Percentiles rank a stretch among this genome's conserved stretches.
Evolutionary conservation across 2,797 vertebrate genomes (phyloP).

Genomic region (Capromys pilorides): DNA sequence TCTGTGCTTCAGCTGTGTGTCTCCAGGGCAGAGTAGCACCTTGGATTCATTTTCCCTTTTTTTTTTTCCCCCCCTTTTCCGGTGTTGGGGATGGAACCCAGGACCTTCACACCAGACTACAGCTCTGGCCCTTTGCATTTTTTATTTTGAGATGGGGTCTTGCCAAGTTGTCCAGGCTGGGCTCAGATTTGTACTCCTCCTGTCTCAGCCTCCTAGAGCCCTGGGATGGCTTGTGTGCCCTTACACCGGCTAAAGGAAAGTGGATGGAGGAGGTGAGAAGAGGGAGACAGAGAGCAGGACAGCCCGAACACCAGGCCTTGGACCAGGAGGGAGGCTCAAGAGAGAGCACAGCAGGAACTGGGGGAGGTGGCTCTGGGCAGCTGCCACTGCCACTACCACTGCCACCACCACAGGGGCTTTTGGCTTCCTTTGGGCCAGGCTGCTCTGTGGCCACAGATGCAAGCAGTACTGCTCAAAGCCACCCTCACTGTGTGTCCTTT

Average conservation of each 20-base stretch:
- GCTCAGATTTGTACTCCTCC: neutral
- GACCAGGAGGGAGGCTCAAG: neutral
- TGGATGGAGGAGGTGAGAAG: neutral
- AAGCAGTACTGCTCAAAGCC: neutral
- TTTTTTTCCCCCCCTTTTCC: neutral
- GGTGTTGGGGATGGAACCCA: neutral
- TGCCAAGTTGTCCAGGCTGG: neutral
- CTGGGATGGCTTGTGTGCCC: neutral
- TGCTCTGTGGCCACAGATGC: neutral
- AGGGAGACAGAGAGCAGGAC: neutral
- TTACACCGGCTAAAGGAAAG: neutral
- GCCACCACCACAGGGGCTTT: neutral
- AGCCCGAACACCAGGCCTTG: neutral
- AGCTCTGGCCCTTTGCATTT: neutral
- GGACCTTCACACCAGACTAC: neutral
- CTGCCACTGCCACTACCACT: neutral
- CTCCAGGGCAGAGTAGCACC: neutral
- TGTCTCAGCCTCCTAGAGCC: neutral
- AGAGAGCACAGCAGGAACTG: neutral
- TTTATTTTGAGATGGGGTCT: neutral
- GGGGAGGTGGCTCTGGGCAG: neutral
- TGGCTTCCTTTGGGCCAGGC: neutral
- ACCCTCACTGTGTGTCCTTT: neutral
- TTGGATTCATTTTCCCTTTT: neutral
- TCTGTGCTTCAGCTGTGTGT: neutral